phyloP scores from a whole-genome alignment of 2,113 vertebrate species.

The Lathamus discolor region DNA sequence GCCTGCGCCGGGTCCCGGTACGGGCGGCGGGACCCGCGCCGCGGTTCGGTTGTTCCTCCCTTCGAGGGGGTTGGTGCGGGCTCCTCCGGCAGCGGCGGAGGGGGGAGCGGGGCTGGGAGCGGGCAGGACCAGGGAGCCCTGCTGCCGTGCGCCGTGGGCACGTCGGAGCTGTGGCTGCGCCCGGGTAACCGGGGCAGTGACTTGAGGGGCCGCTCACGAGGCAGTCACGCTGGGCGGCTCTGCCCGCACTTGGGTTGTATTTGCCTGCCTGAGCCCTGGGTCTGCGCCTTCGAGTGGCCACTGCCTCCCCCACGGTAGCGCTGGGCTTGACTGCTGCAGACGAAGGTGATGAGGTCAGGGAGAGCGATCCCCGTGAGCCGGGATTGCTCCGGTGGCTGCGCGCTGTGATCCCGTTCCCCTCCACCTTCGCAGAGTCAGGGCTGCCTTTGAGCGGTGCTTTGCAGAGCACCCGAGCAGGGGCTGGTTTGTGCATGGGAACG shows the following conservation, averaged over 20 bases:
- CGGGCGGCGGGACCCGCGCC: too few relatives aligned
- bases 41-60: not conserved
- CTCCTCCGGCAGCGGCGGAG: not conserved
- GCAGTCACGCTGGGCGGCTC: not conserved
- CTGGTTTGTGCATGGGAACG: accelerated
- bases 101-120: too few relatives aligned
- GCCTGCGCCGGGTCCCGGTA: too few relatives aligned
- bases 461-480: not conserved
- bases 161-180: too few relatives aligned
- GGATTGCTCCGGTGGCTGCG: accelerated
- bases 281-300: not conserved
- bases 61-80: too few relatives aligned
- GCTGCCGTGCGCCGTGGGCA: not conserved
- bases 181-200: too few relatives aligned
- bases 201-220: not conserved
- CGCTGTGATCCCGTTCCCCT: not conserved
- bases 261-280: accelerated
- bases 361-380: accelerated
- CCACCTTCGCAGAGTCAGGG: not conserved
- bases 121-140: too few relatives aligned
- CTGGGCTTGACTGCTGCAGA: not conserved
- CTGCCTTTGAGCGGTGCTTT: not conserved
- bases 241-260: accelerated
- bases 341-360: accelerated
- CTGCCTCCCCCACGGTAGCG: accelerated